phyloP scores from a whole-genome alignment of 1,140 invertebrate species.

The Ceratina japonica region DNA sequence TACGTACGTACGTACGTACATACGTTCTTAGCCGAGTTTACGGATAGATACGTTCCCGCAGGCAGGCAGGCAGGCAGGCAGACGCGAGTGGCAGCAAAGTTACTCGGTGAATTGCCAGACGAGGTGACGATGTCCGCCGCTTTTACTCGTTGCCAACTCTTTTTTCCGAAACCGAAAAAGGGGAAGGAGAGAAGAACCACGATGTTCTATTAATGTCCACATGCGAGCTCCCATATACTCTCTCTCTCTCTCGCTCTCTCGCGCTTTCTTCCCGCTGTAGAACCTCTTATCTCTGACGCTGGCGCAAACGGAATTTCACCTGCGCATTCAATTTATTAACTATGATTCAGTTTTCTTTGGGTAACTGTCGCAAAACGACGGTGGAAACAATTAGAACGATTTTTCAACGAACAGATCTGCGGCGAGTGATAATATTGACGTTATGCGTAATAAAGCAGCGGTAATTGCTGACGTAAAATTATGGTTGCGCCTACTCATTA shows the following conservation, averaged over 20 bases:
- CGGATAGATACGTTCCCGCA: conserved; percentile 72
- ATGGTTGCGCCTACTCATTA: conserved; percentile 67
- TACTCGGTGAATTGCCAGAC: conserved; percentile 67
- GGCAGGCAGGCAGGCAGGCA: conserved; percentile 49
- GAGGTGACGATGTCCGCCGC: conserved; percentile 55
- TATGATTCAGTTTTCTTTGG: neutral
- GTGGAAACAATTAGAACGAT: conserved; percentile 32
- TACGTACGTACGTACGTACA: conserved; percentile 13
- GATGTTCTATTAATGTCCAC: conserved; percentile 70
- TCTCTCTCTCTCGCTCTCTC: conserved; percentile 21
- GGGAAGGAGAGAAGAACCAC: conserved; percentile 29
- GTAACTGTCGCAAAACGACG: conserved; percentile 30
- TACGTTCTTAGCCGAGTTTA: conserved; percentile 63
- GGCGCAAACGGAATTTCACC: neutral
- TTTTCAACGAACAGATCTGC: conserved; percentile 49
- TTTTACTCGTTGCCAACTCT: conserved; percentile 67
- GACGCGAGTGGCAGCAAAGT: conserved; percentile 67
- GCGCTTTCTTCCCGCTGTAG: neutral
- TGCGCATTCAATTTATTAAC: neutral
- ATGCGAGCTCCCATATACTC: conserved; percentile 55
- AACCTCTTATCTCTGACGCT: no score
- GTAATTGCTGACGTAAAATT: conserved; percentile 70
- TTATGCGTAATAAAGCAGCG: conserved; percentile 67
- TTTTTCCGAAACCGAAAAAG: conserved; percentile 49
- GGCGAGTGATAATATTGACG: conserved; percentile 61